phyloP scores from a whole-genome alignment of 2,113 vertebrate genomes.

The Paradoxurus hermaphroditus region DNA sequence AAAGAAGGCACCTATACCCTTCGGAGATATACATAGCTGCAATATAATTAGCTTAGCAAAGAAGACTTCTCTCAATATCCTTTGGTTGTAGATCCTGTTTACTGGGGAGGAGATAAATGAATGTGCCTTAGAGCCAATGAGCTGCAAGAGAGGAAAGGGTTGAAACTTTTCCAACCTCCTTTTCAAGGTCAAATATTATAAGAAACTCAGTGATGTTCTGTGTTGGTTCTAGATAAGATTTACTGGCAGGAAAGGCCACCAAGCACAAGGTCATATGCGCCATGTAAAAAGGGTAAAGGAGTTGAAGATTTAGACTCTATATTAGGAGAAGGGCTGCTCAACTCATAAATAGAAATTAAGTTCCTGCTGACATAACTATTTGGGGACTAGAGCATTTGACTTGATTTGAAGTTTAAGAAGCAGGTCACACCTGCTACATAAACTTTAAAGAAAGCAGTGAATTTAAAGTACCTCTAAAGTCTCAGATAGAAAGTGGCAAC shows the following conservation, averaged over 20 bases:
- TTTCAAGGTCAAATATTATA: neutral
- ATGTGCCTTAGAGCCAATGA: neutral
- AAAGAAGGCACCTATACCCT: neutral
- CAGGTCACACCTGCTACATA: neutral
- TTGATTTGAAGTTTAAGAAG: constrained; percentile 11
- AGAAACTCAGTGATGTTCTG: neutral
- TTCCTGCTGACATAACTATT: neutral
- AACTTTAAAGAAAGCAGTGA: neutral
- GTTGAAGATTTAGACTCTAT: neutral
- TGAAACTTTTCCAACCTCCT: neutral
- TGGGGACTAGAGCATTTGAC: neutral
- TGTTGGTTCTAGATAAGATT: neutral
- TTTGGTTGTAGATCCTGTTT: neutral
- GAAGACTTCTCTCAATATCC: neutral
- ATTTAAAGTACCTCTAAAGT: neutral
- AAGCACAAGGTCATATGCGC: neutral
- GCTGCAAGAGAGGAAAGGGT: neutral
- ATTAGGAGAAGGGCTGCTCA: neutral
- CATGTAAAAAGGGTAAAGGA: neutral
- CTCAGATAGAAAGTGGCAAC: neutral
- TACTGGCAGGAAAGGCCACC: neutral
- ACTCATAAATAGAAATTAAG: neutral
- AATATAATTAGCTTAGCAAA: neutral
- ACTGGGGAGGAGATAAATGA: neutral
- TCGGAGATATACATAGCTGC: neutral